Percentiles rank a stretch among this genome's conserved stretches.
Conservation (phyloP, 2,113 vertebrate genomes). For the Malurus melanocephalus region DNA sequence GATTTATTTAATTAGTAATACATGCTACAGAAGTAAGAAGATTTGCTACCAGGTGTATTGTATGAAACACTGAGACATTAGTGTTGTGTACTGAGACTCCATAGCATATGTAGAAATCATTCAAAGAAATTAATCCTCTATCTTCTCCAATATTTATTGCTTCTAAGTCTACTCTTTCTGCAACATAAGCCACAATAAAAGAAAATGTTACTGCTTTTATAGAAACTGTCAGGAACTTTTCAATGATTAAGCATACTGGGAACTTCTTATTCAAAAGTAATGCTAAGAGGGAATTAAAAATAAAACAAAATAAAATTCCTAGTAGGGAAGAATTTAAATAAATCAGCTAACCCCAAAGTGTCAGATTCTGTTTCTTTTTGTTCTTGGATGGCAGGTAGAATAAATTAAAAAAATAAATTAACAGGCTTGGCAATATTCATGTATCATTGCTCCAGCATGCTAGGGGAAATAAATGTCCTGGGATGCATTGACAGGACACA, state of each 20-base stretch:
- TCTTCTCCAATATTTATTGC: not conserved
- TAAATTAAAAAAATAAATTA: slow-evolving; percentile 7
- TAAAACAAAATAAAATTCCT: not conserved
- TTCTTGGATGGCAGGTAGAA: not conserved
- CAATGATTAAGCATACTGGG: not conserved
- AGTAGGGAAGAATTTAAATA: not conserved
- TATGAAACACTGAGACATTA: not conserved
- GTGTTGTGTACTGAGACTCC: not conserved
- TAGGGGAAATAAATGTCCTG: not conserved
- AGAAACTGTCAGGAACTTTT: not conserved
- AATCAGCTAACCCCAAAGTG: not conserved
- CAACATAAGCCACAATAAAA: not conserved
- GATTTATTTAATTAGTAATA: not conserved
- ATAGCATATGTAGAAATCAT: not conserved
- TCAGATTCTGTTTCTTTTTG: not conserved
- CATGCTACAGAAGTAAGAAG: not conserved
- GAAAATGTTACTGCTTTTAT: not conserved
- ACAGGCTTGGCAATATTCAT: not conserved
- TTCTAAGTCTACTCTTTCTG: not conserved
- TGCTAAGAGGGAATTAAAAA: not conserved
- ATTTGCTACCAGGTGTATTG: not conserved
- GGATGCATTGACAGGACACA: not conserved
- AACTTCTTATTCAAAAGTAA: not conserved
- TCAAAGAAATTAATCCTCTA: not conserved
- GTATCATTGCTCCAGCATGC: not conserved